Conservation (phyloP, 2,113 vertebrate genomes). For the Notarius quadriscutis region DNA sequence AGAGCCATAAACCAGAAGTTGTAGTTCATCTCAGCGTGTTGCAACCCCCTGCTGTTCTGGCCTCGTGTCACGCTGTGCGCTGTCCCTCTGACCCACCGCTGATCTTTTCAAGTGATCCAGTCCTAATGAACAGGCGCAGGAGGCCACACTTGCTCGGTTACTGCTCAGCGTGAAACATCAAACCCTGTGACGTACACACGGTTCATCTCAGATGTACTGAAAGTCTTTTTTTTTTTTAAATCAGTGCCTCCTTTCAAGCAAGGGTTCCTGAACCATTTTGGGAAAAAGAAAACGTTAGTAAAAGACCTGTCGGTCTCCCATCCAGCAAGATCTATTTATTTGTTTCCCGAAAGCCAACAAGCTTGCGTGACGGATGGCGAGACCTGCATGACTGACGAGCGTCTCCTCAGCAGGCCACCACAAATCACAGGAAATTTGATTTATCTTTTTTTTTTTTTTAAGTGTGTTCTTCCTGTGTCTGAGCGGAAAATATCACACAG, state of each 20-base stretch:
- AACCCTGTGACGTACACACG: not conserved
- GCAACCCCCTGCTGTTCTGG: not conserved
- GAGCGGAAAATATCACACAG: not conserved
- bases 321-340: not conserved
- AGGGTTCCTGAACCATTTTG: not conserved
- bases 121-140: conserved; percentile 28
- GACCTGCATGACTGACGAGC: conserved; percentile 10
- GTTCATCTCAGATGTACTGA: not conserved
- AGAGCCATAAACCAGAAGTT: not conserved
- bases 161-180: not conserved
- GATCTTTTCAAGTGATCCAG: conserved; percentile 13
- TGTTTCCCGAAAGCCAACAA: not conserved
- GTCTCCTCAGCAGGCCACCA: conserved; percentile 1
- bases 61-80: not conserved
- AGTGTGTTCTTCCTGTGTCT: not conserved
- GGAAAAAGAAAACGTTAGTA: not conserved
- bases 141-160: not conserved
- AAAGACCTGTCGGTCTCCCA: conserved; percentile 11
- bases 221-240: not conserved
- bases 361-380: not conserved
- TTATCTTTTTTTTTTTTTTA: not conserved
- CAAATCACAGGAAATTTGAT: not conserved
- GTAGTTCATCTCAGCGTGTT: not conserved
- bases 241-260: not conserved
- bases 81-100: not conserved